Base-by-base conservation (phyloP, 2,113 vertebrate species). In the Salvelinus fontinalis region DNA sequence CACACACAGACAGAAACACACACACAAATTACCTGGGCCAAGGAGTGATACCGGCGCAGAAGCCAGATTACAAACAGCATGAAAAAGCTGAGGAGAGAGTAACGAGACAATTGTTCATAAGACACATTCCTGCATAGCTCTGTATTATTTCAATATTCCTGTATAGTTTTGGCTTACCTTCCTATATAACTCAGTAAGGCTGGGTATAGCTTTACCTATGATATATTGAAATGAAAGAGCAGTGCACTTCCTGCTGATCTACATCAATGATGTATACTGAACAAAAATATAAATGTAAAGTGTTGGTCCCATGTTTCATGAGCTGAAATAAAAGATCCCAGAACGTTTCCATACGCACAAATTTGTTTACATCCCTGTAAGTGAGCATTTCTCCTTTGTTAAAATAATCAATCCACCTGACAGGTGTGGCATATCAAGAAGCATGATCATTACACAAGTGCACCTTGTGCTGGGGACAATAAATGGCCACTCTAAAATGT, bases 41-140 rank as follows among this genome's bases (percentile, higher is more conserved):
- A 75, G 70, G 93, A 94, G 86, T 92, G 90, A 89, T 93, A 90
- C 66, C 91, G 80, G 8, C 90, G 92, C 27, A 94, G 89, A 64
- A 94, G 83, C 93, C 94, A 94, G 87, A 94, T 94, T 75, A 93
- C 90, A 89, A 92, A 88, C 81, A 94, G 86, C 93, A 95, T 94
- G 82, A 93, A 92, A 76, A 93, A 14, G 69, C 94, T 95, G 83
- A 29, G 31, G 73, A 72, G 16, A 72, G 75, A 88, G 20, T 18
- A 44, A 57, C 0, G 54, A 57, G 54, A 57, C 54, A 57, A 44
- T 44, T 14, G 54, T 57, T 57, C 54, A 57, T 4, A 57, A 2
- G 54, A 57, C 54, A 57, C 54, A 20, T 8, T 57, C 54, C 20
- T 5, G 18, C 39, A 9, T 9, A 39, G 39, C 39, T 39, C 39